Base-by-base conservation (phyloP, 2,888 invertebrate genomes). In the Pollenia griseotomentosa region DNA sequence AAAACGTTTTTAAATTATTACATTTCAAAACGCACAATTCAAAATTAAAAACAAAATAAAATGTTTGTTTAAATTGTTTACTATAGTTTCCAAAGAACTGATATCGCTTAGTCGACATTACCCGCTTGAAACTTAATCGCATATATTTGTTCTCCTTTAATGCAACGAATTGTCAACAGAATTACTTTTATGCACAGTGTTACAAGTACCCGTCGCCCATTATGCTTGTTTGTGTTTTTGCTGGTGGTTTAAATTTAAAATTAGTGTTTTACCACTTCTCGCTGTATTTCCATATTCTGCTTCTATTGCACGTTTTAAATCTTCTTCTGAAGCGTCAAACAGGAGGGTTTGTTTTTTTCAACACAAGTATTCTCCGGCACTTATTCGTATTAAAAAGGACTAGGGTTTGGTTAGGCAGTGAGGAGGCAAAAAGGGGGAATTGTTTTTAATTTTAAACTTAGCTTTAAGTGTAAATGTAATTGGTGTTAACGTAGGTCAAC, bases 401-500 rank as follows among this genome's bases (percentile, higher is more conserved):
- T 12, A 16, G 12, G 19, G n/a, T n/a, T 53, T 63, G n/a, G 14
- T 11, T 19, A 2, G 10, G 23, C 5, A 57, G 16, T 5, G 33
- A 23, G 12, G 33, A n/a, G 14, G 14, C 12, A 16, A 57, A 12
- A 33, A 23, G 23, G 73, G 46, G 46, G 57, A 7, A 55, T 55
- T n/a, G 42, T 44, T 42, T 65, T 46, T 61, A 73, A 73, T 61
- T 82, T 61, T 55, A 75, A 61, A 78, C 63, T 83, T 51, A 79
- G 53, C 66, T 79, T 79, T 53, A 79, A 84, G 73, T 73, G 53
- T 59, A 59, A 74, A 75, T 83, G 63, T 70, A 79, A 83, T 70
- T 70, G 86, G 74, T 86, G 83, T 86, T 83, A 83, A 63, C 86
- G 79, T 86, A 86, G 86, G 86, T 83, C 86, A 86, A 83, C 71